phyloP scores from a whole-genome alignment of 1,140 invertebrate species.

The Pogonomyrmex californicus region DNA sequence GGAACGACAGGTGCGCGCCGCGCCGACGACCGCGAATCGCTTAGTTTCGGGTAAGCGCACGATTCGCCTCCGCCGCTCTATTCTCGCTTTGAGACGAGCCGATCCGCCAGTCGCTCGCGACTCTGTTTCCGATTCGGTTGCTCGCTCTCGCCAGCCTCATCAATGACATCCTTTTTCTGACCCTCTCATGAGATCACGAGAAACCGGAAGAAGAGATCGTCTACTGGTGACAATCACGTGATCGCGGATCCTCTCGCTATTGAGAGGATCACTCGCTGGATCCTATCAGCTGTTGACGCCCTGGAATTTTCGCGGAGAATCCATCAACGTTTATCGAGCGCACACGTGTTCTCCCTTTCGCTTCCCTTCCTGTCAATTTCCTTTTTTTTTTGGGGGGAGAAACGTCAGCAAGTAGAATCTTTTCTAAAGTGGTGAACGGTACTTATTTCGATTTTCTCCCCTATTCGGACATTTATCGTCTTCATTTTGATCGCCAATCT shows the following conservation, averaged over 20 bases:
- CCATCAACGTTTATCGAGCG: conserved; percentile 67
- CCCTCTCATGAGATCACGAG: neutral
- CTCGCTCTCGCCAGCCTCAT: conserved; percentile 18
- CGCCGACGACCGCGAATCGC: conserved; percentile 68
- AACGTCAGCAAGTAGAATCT: neutral
- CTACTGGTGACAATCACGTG: neutral
- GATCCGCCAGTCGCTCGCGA: conserved; percentile 58
- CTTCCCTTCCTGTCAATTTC: conserved; percentile 13
- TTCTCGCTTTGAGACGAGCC: conserved; percentile 39
- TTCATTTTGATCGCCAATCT: neutral
- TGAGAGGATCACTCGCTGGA: conserved; percentile 3
- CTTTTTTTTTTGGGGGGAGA: neutral
- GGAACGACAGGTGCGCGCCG: conserved; percentile 75
- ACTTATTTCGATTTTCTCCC: neutral
- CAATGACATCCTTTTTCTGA: conserved; percentile 1
- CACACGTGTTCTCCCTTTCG: conserved; percentile 58
- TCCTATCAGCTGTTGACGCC: conserved; percentile 62
- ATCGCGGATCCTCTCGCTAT: conserved; percentile 15
- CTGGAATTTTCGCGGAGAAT: conserved; percentile 31
- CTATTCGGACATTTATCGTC: neutral
- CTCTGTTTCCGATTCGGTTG: conserved; percentile 44
- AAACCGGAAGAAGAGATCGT: conserved; percentile 9
- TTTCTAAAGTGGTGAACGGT: neutral
- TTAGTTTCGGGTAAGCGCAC: conserved; percentile 75
- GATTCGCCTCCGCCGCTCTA: conserved; percentile 69